Base-by-base conservation (phyloP, 2,888 invertebrate species). In the Desoria tigrina region DNA sequence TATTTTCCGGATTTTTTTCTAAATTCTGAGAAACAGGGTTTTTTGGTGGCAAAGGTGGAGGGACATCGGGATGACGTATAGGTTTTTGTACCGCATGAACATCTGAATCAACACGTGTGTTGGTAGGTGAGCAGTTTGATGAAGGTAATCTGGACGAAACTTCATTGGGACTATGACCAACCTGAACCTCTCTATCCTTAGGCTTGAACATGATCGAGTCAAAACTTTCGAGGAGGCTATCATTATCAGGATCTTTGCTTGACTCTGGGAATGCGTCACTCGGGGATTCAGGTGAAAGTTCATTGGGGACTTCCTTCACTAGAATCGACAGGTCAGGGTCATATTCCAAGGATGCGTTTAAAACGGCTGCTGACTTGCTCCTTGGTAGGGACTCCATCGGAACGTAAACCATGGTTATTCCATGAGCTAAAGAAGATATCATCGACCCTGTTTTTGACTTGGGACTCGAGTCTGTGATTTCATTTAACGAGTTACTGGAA, bases 351-450 rank as follows among this genome's bases (percentile, higher is more conserved):
- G 55, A 55, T 9, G 55, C 55, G 18, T 55, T 55, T 6, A 55
- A 42, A 9, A 57, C 39, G 32, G 51, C 51, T 9, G 56, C 56
- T 11, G 37, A 32, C 58, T 63, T 63, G n/a, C 55, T 55, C 18
- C 55, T 55, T 55, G 55, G 55, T 9, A 55, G 32, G 3, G 64
- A 55, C 45, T 72, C 66, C 73, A 75, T 75, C 26, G 75, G 75
- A 6, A 75, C 75, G 54, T 75, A 75, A 21, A 75, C 73, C 73
- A 72, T 74, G 2, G 73, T 68, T 7, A 74, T 61, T 0, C 74
- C 72, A 45, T 71, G 66, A 23, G 68, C 66, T 24, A 71, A 49
- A 21, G 71, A 68, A 14, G 68, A 60, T 14, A 65, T 60, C 11
- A 57, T 65, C 7, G 65, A 61, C 1, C 63, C 63, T 37, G 50